Evolutionary conservation across 2,888 invertebrate genomes (phyloP), one percentile per base, ranked within the genome.

Genomic region (Pyrrhia umbra): DNA sequence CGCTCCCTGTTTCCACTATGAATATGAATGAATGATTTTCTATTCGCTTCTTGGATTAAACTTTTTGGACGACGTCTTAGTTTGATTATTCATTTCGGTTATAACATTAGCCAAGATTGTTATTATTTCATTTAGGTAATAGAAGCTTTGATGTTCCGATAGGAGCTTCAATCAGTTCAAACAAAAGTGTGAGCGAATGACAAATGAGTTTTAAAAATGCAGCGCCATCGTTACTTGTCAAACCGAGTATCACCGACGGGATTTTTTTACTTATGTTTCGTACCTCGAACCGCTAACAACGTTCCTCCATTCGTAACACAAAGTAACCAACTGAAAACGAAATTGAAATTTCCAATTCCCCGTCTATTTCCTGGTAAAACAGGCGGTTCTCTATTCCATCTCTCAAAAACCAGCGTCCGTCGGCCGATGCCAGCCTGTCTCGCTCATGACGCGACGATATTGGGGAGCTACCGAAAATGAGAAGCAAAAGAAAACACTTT

Each of bases 1-100:
- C 85, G 89, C 86, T 75, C 72, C 71, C 86, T 85, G 88, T 83
- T 89, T 85, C 85, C 84, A 87, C 90, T 91, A 92, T 94, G 94
- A 93, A 94, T 94, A 94, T 94, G 94, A 94, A 94, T 93, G 92
- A 90, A 90, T 90, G 89, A 91, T 91, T 90, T 85, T 88, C 90
- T 86, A 85, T 88, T 87, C 90, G 88, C 88, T 91, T 92, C 93
- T 92, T 91, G 88, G 88, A 89, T 92, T 91, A 90, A 91, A 90
- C 87, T 90, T 92, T 91, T 88, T 84, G 64, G 69, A 52, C 34
- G 64, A 63, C 45, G 49, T 73, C 73, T 80, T 60, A 68, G 60
- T 69, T 67, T 77, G 68, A 75, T 75, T 76, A 80, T 72, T 75
- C 77, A 75, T 72, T 68, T 45, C 30, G 39, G 62, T 58, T 61